A percentile compares a stretch with the other conserved stretches of the same genome.
phyloP scores from a whole-genome alignment of 2,888 invertebrate genomes.

The Lasioglossum lativentre region DNA sequence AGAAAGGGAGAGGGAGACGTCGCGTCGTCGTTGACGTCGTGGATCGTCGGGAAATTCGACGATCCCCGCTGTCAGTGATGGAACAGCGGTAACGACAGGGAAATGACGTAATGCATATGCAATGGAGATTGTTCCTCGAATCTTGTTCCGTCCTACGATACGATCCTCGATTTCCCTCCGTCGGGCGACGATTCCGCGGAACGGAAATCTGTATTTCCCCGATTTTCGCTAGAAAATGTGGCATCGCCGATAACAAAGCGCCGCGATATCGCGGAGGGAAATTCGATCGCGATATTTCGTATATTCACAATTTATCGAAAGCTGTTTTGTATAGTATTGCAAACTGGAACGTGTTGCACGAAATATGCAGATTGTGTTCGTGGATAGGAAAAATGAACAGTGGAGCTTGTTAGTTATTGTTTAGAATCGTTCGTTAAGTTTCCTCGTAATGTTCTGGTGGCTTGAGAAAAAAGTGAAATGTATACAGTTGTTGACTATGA shows the following conservation, averaged over 20 bases:
- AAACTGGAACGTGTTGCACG: background rate
- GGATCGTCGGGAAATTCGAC: background rate
- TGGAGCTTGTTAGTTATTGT: background rate
- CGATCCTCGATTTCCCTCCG: background rate
- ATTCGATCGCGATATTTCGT: background rate
- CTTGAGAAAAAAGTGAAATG: background rate
- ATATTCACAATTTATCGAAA: background rate
- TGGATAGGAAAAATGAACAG: background rate
- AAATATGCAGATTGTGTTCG: background rate
- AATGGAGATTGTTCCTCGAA: constrained; percentile 8
- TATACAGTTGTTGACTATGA: background rate
- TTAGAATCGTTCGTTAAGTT: background rate
- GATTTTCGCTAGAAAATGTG: background rate
- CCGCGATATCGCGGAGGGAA: background rate
- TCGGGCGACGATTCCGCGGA: background rate
- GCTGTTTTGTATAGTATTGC: background rate
- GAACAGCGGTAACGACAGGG: background rate
- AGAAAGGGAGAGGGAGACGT: background rate
- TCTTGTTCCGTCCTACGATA: background rate
- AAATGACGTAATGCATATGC: constrained; percentile 10
- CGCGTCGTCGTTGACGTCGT: background rate
- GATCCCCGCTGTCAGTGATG: background rate
- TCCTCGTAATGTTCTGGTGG: background rate
- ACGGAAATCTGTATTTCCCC: background rate
- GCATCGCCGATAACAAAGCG: background rate